Base-by-base conservation (phyloP, 2,888 invertebrate species). In the Macrostomum cliftonense region DNA sequence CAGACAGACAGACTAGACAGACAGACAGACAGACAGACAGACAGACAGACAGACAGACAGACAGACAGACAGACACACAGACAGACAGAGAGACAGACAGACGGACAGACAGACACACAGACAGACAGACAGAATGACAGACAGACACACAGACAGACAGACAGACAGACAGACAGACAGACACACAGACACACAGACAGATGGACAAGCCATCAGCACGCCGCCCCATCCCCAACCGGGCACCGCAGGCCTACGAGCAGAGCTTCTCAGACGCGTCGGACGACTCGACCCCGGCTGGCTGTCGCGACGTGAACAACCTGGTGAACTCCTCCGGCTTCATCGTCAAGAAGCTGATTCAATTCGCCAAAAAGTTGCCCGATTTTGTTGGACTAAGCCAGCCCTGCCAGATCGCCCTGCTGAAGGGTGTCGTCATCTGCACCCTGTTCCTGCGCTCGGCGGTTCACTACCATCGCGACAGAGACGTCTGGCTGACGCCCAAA, bases 371-470 rank as follows among this genome's bases (percentile, higher is more conserved):
- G 54, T 66, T 78, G 44, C 69, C 65, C 62, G 83, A 85, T 2
- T 95, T 95, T 28, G 28, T 28, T 28, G 9, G 28, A 4, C 28
- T 28, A 4, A 28, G 28, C 9, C 86, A 89, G 62, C 86, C 86
- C 59, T 91, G 93, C 68, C 91, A 93, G 73, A 79, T 86, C 46
- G 78, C 80, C 17, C 72, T 87, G 12, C 70, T 89, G 11, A 89
- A 88, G 68, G 88, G 89, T 1, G 59, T 61, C 47, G 63, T 65
- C 44, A 58, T 69, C 39, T 61, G 62, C 52, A 62, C 65, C 1
- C 57, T 95, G 79, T 82, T 95, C 51, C 76, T 95, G 47, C 76
- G 89, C 13, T 88, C 91, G 56, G 85, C 85, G 0, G 82, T 85
- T 75, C 83, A 83, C 43, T 95, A 88, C 63, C 87, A 91, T 64